A percentile compares a stretch with the other conserved stretches of the same genome.
phyloP scores from a whole-genome alignment of 2,797 vertebrate genomes.

The Scomberomorus guttatus region DNA sequence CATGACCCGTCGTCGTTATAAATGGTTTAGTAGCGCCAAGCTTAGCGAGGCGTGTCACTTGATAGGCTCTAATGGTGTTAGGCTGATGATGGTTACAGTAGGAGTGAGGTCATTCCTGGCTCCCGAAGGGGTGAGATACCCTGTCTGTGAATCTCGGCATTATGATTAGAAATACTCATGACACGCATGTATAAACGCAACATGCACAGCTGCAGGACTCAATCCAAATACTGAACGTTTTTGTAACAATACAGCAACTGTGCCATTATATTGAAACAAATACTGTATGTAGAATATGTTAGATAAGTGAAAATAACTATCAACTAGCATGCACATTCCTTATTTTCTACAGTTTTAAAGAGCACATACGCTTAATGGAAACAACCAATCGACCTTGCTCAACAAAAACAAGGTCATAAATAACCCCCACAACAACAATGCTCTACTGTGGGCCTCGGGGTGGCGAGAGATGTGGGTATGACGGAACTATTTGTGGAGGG shows the following conservation, averaged over 20 bases:
- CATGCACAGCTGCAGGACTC: conserved; percentile 10
- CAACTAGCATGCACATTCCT: neutral
- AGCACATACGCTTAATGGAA: neutral
- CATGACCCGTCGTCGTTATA: conserved; percentile 68
- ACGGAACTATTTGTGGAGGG: conserved; percentile 71
- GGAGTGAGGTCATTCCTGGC: conserved; percentile 79
- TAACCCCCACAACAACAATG: conserved; percentile 66
- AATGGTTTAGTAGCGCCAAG: conserved; percentile 75
- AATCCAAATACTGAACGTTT: neutral
- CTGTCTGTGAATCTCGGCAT: conserved; percentile 70
- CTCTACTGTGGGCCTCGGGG: conserved; percentile 40
- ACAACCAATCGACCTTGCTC: neutral
- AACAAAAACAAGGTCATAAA: conserved; percentile 62
- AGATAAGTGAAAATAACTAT: no score
- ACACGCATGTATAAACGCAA: conserved; percentile 15
- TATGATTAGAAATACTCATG: conserved; percentile 52
- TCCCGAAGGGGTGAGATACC: conserved; percentile 63
- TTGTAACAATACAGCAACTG: no score
- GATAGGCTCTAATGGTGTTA: conserved; percentile 77
- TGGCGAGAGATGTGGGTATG: conserved; percentile 60
- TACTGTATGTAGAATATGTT: neutral
- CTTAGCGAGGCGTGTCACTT: conserved; percentile 70
- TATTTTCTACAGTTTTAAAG: neutral
- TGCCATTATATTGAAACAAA: neutral
- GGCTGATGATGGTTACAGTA: conserved; percentile 75